phyloP scores from a whole-genome alignment of 2,113 vertebrate genomes.

The Phoxinus phoxinus region DNA sequence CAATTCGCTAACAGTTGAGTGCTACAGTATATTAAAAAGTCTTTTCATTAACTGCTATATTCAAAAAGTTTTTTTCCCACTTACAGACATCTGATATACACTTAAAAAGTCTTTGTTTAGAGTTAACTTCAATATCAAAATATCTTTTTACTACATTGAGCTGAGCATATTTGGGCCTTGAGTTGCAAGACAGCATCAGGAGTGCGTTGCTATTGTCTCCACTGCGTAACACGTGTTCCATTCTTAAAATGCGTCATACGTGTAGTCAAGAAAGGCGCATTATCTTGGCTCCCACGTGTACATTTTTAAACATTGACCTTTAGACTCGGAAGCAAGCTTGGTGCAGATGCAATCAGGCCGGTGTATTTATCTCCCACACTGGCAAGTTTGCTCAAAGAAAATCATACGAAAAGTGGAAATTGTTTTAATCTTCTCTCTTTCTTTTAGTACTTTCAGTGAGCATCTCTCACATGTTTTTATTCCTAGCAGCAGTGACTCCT shows the following conservation, averaged over 20 bases:
- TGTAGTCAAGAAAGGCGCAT: conserved; percentile 36
- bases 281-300: conserved; percentile 42
- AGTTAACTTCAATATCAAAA: background rate
- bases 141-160: background rate
- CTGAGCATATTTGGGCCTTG: background rate
- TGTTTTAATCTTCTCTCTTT: conserved; percentile 19
- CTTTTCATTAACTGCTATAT: background rate
- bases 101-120: background rate
- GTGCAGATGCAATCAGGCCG: conserved; percentile 25
- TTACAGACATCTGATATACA: background rate
- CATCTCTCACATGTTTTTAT: background rate
- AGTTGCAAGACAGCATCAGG: conserved; percentile 1
- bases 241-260: conserved; percentile 51
- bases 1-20: background rate
- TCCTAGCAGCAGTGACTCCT: background rate
- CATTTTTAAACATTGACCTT: conserved; percentile 45
- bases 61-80: background rate
- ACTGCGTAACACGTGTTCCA: conserved; percentile 37
- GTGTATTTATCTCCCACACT: conserved; percentile 45
- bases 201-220: background rate
- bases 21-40: background rate
- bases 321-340: conserved; percentile 10
- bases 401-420: conserved; percentile 3
- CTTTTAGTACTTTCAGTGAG: background rate
- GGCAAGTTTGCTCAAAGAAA: conserved; percentile 13